Percentiles rank a stretch among this genome's conserved stretches.
Evolutionary conservation across 2,888 invertebrate genomes (phyloP).

Genomic region (Pandemis cinnamomeana): DNA sequence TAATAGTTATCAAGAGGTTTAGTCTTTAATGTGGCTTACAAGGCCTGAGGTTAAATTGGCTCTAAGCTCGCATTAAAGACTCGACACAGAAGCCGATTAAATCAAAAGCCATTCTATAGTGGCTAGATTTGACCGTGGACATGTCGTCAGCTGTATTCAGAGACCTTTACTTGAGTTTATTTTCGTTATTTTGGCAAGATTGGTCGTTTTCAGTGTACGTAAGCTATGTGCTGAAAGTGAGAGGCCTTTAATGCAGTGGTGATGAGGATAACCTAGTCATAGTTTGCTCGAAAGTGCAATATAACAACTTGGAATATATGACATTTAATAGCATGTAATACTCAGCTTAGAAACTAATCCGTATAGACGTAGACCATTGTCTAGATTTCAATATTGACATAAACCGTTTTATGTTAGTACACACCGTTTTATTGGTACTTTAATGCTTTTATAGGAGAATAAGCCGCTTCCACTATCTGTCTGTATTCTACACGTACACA

Average conservation of each 20-base stretch:
- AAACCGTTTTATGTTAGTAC: neutral
- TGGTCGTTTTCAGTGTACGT: no score
- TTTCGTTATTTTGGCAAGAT: no score
- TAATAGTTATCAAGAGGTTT: neutral
- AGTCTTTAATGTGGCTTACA: neutral
- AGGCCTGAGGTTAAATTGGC: neutral
- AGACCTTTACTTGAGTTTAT: no score
- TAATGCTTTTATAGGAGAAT: neutral
- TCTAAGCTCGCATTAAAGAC: neutral
- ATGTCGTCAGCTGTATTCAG: no score
- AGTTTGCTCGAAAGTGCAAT: neutral
- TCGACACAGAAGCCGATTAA: no score
- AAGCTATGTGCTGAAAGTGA: no score
- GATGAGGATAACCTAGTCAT: no score
- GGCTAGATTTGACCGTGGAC: no score
- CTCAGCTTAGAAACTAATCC: conserved; percentile 24
- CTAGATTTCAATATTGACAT: conserved; percentile 31
- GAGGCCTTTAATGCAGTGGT: no score
- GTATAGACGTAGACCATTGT: conserved; percentile 23
- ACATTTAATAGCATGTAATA: neutral
- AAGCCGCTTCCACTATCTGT: neutral
- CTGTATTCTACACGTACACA: neutral
- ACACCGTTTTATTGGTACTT: conserved; percentile 15
- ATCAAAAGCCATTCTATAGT: neutral
- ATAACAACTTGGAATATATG: neutral